Base-by-base conservation (phyloP, 2,888 invertebrate genomes). In the Cephus pulcher region DNA sequence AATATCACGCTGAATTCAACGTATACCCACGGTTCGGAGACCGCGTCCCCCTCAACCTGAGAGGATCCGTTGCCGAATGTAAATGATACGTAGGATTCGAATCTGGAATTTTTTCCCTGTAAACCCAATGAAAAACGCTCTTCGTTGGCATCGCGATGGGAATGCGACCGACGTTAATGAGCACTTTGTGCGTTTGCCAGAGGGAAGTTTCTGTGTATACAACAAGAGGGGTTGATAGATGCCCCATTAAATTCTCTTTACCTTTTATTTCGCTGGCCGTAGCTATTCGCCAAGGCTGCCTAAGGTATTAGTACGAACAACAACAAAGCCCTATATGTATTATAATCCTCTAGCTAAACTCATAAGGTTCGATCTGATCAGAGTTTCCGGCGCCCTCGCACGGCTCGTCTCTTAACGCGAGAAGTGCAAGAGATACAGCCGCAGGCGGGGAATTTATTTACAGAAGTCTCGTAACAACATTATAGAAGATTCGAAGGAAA, bases 381-480 rank as follows among this genome's bases (percentile, higher is more conserved):
- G 56, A 56, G 2, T 56, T 23, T 23, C 23, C 56, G 2, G 23
- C 6, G 9, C 0, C 23, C 15, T 56, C 9, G 2, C 40, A 9
- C 15, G 23, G 56, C 23, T 23, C 23, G 6, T 23, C 6, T 23
- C 56, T 56, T 56, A 56, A 56, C 15, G 23, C 23, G 56, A 23
- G 56, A 23, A 56, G 9, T 56, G 56, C 56, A 56, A 56, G 56
- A 56, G 56, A 56, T 56, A 56, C 56, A 56, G 56, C 56, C 56
- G 56, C 56, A 56, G 74, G 74, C 37, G 74, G 34, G 2, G 34
- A 11, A 34, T 74, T 74, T 74, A 74, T 74, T 34, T 34, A 30
- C 37, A 35, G 35, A 33, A 30, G 75, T 77, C 80, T 80, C 80
- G 77, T 78, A 78, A 76, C 73, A 78, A 74, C 78, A 79, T 78